These are phyloP conservation scores for Apamea crenata DNA, from an alignment of 2,888 invertebrate genomes.

Conservation along the genomic window DNA sequence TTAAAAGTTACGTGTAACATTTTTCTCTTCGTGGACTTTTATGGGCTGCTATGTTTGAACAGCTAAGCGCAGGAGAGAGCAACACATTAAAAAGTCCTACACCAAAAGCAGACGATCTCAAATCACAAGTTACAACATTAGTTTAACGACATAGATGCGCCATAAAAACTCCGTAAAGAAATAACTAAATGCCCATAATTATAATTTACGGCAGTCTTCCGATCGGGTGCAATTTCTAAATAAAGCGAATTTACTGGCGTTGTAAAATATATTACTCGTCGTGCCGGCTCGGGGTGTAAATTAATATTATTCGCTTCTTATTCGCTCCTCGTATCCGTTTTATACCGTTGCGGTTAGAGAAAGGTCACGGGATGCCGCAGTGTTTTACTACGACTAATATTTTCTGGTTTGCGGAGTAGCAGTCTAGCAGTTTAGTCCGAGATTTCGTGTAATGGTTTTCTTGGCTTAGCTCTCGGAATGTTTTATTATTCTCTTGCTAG, in stretches of 20 bases:
- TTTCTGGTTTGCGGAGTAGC: constrained; percentile 51
- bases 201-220: constrained; percentile 50
- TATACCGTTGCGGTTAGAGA: constrained; percentile 42
- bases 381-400: constrained; percentile 52
- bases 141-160: constrained; percentile 50
- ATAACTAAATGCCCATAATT: constrained; percentile 52
- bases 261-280: constrained; percentile 73
- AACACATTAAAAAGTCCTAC: constrained; percentile 44
- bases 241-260: constrained; percentile 72
- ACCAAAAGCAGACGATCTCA: constrained; percentile 41
- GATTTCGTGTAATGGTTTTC: constrained; percentile 54
- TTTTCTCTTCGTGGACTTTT: constrained; percentile 41
- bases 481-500: constrained; percentile 49
- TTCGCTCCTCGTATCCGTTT: constrained; percentile 44
- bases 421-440: constrained; percentile 30
- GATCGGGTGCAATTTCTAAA: constrained; percentile 65
- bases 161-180: constrained; percentile 57
- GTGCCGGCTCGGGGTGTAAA: constrained; percentile 63
- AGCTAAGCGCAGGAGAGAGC: constrained; percentile 39
- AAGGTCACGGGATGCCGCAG: constrained; percentile 46
- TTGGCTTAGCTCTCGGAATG: constrained; percentile 43
- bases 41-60: constrained; percentile 31
- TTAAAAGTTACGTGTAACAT: constrained; percentile 14
- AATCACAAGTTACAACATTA: constrained; percentile 55
- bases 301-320: constrained; percentile 65